Evolutionary conservation across 1,140 invertebrate species (phyloP).

Genomic region (Pissodes strobi): DNA sequence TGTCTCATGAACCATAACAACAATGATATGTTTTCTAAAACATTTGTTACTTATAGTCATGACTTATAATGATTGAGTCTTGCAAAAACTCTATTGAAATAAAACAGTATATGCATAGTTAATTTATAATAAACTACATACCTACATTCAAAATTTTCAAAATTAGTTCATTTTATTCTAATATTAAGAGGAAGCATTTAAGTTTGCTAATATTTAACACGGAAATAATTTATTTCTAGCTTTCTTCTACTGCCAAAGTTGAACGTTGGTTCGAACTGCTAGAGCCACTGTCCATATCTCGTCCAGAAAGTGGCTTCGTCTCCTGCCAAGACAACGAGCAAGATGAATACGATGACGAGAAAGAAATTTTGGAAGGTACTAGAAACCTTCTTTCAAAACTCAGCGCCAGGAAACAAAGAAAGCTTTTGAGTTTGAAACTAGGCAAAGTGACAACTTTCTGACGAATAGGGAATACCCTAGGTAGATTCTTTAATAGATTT

Average conservation of each 20-base stretch:
- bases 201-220: background rate
- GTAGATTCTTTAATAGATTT: constrained; percentile 22
- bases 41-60: too few relatives aligned
- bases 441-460: constrained; percentile 68
- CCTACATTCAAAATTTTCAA: too few relatives aligned
- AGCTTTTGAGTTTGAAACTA: constrained; percentile 66
- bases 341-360: constrained; percentile 56
- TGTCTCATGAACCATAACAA: too few relatives aligned
- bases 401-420: constrained; percentile 68
- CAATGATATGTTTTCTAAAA: too few relatives aligned
- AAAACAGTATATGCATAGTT: too few relatives aligned
- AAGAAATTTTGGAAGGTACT: constrained; percentile 61
- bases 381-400: constrained; percentile 65
- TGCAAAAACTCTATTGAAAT: too few relatives aligned
- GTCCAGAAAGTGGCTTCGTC: constrained; percentile 73
- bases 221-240: constrained; percentile 54
- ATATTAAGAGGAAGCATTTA: too few relatives aligned
- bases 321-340: constrained; percentile 59
- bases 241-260: constrained; percentile 72
- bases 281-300: constrained; percentile 64
- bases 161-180: too few relatives aligned
- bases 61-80: too few relatives aligned
- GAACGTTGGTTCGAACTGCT: constrained; percentile 73
- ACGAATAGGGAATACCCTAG: constrained; percentile 40
- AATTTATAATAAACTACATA: too few relatives aligned